Evolutionary conservation across 2,888 invertebrate species (phyloP), one percentile per base, ranked within the genome.

Genomic region (Trissoscelio sp.): DNA sequence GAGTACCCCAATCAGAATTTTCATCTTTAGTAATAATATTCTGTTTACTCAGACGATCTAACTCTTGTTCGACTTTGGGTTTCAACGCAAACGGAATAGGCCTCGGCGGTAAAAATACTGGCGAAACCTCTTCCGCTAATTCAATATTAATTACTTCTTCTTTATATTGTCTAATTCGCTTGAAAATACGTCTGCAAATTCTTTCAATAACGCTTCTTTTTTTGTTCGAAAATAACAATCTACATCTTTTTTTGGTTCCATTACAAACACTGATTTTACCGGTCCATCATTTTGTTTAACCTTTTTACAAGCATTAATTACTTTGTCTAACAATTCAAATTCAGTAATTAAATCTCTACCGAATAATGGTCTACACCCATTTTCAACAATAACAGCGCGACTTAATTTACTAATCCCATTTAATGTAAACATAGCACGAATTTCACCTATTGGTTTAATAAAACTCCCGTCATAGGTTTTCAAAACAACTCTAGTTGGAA

Each of bases 341-440:
- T 1, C 1, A 7, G 1, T 3, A 57, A 82, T 82, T 31, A 83
- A 34, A 70, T 83, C 74, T 39, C 75, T 39, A 0, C 81, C 83
- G 5, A 82, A 66, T 12, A 79, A 18, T 1, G 82, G 77, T 7
- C 64, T 16, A 34, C 64, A 64, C 3, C 64, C 31, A 0, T 34
- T 18, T 20, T 64, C 14, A 3, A 64, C 64, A 20, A 48, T 34
- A n/a, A 34, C 20, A 2, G 48, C 31, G 1, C 20, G 12, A 48
- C 64, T 48, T 7, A 14, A 18, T 34, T 48, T 16, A 4, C 0
- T 9, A n/a, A 46, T 62, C 3, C n/a, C n/a, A 0, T 34, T 18
- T 6, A 1, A 48, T 0, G 0, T n/a, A 31, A 64, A 64, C 1
- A 9, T 12, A 5, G 20, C 9, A 0, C 39, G 11, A 44, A 81